Evolutionary conservation across 2,888 invertebrate species (phyloP).

Genomic region (Polia nebulosa): DNA sequence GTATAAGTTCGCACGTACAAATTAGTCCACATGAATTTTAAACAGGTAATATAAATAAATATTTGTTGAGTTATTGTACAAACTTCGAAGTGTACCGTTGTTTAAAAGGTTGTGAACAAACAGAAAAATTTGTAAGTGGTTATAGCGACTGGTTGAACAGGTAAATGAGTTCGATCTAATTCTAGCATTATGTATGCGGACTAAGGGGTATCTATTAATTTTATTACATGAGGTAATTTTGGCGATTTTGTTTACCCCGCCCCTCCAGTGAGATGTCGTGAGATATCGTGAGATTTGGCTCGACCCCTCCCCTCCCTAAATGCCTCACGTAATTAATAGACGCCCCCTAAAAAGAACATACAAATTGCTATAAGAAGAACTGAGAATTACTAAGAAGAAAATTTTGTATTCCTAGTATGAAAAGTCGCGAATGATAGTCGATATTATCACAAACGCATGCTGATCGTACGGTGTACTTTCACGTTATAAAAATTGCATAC

Average conservation of each 20-base stretch:
- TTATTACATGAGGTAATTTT: no score
- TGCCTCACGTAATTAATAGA: no score
- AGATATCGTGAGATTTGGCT: no score
- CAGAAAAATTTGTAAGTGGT: conserved; percentile 15
- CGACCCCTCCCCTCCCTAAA: no score
- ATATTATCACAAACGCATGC: conserved; percentile 65
- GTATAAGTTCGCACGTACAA: conserved; percentile 21
- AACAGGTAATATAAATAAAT: conserved; percentile 43
- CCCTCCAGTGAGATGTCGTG: no score
- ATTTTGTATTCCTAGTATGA: no score
- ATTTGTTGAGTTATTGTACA: conserved; percentile 45
- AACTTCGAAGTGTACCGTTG: conserved; percentile 29
- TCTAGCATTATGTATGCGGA: conserved; percentile 21
- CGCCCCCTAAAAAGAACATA: conserved; percentile 12
- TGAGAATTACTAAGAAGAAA: no score
- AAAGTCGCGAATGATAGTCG: conserved; percentile 26
- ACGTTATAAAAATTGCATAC: conserved; percentile 72
- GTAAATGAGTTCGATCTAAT: conserved; percentile 9
- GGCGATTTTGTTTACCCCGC: no score
- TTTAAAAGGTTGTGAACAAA: conserved; percentile 45
- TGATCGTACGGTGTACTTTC: conserved; percentile 57
- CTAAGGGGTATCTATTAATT: no score
- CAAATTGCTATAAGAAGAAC: conserved; percentile 15
- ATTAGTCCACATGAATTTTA: conserved; percentile 40
- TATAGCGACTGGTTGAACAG: conserved; percentile 6